phyloP scores from a whole-genome alignment of 64 coral and sea anemone genomes.

The Porites australiensis region DNA sequence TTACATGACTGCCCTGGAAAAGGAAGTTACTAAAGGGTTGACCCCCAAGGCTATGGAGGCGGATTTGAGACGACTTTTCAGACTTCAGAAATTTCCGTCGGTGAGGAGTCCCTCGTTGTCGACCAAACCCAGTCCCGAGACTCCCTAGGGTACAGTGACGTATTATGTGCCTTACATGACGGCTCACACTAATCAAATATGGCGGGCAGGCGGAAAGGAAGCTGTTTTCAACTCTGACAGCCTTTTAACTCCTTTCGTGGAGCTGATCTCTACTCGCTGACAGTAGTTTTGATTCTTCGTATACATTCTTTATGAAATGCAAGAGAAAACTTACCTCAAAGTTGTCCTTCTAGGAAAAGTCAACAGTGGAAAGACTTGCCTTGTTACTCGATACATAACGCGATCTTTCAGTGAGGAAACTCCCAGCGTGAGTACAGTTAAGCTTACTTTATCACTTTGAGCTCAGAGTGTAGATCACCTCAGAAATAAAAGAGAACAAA shows the following conservation, averaged over 20 bases:
- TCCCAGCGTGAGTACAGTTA: constrained; percentile 78
- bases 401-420: constrained; percentile 97
- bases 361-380: constrained; percentile 98
- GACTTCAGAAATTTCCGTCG: no score
- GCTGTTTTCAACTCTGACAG: neutral
- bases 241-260: neutral
- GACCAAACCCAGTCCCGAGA: no score
- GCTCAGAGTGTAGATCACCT: no score
- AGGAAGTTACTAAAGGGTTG: no score
- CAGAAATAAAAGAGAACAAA: no score
- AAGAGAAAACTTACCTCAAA: constrained; percentile 98
- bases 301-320: constrained; percentile 68
- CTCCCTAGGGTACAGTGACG: neutral
- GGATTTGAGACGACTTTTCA: no score
- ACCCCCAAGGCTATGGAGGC: no score
- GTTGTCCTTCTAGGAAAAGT: constrained; percentile 99
- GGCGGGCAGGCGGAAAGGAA: neutral
- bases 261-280: no score
- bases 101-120: no score
- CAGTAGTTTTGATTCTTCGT: neutral
- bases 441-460: neutral
- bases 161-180: constrained; percentile 28
- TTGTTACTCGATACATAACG: constrained; percentile 96
- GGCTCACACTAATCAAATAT: neutral
- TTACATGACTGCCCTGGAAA: no score